A percentile compares a stretch with the other conserved stretches of the same genome.
Conservation (phyloP, 2,113 vertebrate species). For the Anolis sagrei region DNA sequence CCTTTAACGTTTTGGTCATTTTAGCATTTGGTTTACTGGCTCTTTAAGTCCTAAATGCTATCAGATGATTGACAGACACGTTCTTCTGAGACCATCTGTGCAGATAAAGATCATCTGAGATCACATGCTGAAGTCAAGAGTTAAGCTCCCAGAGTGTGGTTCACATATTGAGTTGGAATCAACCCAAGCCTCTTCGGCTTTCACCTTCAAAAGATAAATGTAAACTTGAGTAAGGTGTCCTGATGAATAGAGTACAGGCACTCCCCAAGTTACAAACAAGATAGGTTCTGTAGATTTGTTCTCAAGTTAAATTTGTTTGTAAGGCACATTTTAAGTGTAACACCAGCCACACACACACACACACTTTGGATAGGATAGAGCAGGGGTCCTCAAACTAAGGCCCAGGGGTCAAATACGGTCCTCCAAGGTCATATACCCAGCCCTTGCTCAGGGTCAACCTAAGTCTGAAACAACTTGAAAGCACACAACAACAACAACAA, state of each 20-base stretch:
- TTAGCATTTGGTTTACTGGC: constrained; percentile 30
- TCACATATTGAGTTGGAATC: neutral
- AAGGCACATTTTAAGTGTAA: no score
- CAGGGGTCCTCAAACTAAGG: no score
- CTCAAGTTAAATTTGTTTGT: no score
- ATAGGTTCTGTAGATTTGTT: no score
- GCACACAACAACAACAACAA: no score
- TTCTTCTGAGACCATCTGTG: constrained; percentile 38
- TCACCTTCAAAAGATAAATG: constrained; percentile 52
- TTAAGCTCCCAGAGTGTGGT: constrained; percentile 20
- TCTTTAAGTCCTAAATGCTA: constrained; percentile 38
- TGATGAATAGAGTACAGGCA: neutral
- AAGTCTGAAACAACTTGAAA: no score
- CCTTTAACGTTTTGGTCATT: constrained; percentile 20
- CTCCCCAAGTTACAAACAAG: no score
- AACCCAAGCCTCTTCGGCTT: constrained; percentile 32
- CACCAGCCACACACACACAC: no score
- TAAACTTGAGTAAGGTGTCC: neutral
- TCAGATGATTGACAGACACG: neutral
- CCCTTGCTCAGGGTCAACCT: no score
- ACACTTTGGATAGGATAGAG: no score
- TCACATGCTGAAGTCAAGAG: constrained; percentile 28
- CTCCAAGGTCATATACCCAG: no score
- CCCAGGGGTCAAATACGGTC: no score
- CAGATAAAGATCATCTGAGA: neutral